Evolutionary conservation across 2,888 invertebrate species (phyloP), one percentile per base, ranked within the genome.

Genomic region (Rhynchonema sp.): DNA sequence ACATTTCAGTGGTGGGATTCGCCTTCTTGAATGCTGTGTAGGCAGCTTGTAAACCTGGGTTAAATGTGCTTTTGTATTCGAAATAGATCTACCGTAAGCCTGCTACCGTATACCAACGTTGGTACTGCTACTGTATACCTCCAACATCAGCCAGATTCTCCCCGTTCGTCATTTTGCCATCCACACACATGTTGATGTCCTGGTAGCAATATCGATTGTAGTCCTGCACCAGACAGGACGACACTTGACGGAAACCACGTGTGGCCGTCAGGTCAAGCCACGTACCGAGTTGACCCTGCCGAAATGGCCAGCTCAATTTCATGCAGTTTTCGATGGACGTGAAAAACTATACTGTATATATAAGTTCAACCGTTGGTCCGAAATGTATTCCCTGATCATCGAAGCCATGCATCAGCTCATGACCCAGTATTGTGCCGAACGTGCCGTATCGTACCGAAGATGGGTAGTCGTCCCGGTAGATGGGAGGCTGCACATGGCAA

Each of bases 391-490:
- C 58, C 38, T 57, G 23, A 20, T 57, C 28, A 30, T 57, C 58
- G 25, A 57, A 57, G 26, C 27, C 58, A 25, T 57, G 58, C 38
- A 38, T 57, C 23, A 57, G 46, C 27, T 57, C 58, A 30, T 57
- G 58, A 20, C 58, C 58, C 2, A 57, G 9, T 22, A 57, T 57
- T n/a, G 58, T 25, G 29, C 57, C 57, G 22, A 57, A 25, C 25
- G 28, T 22, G 20, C 55, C 55, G 6, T 13, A 25, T 17, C 6
- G 22, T 9, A 55, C 29, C 25, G 27, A 3, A 3, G 13, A 6
- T 26, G 55, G 55, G 29, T 55, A 55, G 55, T 26, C 26, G 3
- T 20, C 28, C 3, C 29, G 17, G 25, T 9, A 9, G 2, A 55
- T 3, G 3, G 55, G 28, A 26, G 17, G 9, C 30, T 57, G 46